phyloP scores from a whole-genome alignment of 2,113 vertebrate species.

The Emydura subglobosa region DNA sequence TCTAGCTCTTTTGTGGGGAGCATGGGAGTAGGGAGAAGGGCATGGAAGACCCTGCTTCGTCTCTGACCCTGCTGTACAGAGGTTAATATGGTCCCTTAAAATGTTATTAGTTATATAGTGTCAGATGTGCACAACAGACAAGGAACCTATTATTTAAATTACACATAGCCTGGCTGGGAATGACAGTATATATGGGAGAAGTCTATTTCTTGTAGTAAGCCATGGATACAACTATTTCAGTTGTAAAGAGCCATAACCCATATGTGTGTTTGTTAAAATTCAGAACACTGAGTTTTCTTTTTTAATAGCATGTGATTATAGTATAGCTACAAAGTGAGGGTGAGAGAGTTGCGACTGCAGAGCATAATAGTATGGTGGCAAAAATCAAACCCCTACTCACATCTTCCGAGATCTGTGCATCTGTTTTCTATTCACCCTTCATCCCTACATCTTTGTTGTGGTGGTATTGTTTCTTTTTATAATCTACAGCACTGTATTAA shows the following conservation, averaged over 20 bases:
- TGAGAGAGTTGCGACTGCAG: not conserved
- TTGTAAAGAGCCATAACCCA: slow-evolving; percentile 6
- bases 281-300: not conserved
- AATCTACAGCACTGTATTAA: not conserved
- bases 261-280: not conserved
- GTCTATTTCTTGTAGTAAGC: not conserved
- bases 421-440: slow-evolving; percentile 7
- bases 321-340: not conserved
- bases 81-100: not conserved
- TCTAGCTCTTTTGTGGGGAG: not conserved
- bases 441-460: not conserved
- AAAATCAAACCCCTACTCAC: not conserved
- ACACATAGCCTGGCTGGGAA: not conserved
- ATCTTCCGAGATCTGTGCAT: not conserved
- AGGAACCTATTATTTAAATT: not conserved
- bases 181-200: not conserved
- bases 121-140: not conserved
- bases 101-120: not conserved
- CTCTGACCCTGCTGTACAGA: not conserved
- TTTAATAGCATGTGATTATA: accelerated
- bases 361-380: not conserved
- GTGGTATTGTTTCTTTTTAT: not conserved
- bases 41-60: not conserved
- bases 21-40: not conserved
- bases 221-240: not conserved